phyloP scores from a whole-genome alignment of 1,140 invertebrate genomes.

The Archegozetes longisetosus region DNA sequence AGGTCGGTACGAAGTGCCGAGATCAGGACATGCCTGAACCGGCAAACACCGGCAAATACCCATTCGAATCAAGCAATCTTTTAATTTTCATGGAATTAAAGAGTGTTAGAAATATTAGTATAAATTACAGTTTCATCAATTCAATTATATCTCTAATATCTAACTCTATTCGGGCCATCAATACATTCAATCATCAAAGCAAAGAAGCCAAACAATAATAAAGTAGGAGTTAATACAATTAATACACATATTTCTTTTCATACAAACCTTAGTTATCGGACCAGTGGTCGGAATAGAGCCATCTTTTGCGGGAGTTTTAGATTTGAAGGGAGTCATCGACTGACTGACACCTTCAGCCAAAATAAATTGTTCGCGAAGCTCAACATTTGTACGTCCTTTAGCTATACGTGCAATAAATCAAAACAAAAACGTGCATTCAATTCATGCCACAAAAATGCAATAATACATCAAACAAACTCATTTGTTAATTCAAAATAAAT shows the following conservation, averaged over 20 bases:
- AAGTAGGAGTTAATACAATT: not conserved
- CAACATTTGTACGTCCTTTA: conserved; percentile 97
- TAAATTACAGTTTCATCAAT: too few species aligned
- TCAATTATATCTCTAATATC: too few species aligned
- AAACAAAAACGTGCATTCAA: not conserved
- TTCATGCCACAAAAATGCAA: not conserved
- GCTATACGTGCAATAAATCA: conserved; percentile 40
- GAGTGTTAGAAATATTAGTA: not conserved
- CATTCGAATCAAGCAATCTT: not conserved
- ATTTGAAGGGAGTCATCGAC: conserved; percentile 82
- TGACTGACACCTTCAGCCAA: conserved; percentile 92
- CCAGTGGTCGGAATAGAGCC: conserved; percentile 42
- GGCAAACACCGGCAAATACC: conserved; percentile 17
- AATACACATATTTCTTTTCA: conserved; percentile 6
- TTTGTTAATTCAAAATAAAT: not conserved
- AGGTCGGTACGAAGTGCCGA: conserved; percentile 19
- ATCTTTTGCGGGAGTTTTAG: conserved; percentile 3
- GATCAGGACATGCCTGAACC: conserved; percentile 9
- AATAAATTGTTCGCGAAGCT: conserved; percentile 95
- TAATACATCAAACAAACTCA: not conserved
- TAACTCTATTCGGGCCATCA: not conserved
- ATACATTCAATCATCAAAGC: not conserved
- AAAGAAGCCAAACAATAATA: not conserved
- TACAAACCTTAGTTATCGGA: conserved; percentile 75
- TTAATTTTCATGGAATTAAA: not conserved